These are phyloP conservation scores for Noctilio leporinus DNA, from an alignment of 2,113 vertebrate species.

Conservation along the genomic window DNA sequence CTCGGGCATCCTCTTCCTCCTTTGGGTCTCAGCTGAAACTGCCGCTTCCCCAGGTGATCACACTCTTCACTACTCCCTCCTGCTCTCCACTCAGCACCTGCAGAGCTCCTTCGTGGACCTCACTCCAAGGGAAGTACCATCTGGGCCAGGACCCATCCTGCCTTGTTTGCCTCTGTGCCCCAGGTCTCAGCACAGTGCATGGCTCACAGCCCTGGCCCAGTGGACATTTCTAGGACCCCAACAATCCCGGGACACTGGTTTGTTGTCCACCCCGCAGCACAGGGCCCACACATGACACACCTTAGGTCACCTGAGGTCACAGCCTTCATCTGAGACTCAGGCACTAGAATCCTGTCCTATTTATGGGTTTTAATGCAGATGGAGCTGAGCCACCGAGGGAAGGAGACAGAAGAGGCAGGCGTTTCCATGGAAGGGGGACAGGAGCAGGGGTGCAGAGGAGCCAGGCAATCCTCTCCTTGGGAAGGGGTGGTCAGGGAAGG, in stretches of 20 bases:
- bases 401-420: background rate
- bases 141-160: background rate
- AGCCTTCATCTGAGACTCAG: background rate
- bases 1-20: fast-evolving
- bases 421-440: background rate
- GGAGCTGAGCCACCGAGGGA: background rate
- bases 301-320: background rate
- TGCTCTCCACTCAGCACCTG: background rate
- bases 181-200: background rate
- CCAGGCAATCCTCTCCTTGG: background rate
- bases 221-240: background rate
- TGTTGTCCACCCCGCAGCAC: fast-evolving
- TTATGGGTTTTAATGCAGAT: background rate
- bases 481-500: background rate
- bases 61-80: background rate
- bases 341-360: background rate
- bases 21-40: background rate
- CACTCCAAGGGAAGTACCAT: background rate
- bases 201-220: background rate
- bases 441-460: too few species aligned
- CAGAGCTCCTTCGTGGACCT: background rate
- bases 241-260: background rate
- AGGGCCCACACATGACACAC: background rate
- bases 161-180: background rate
- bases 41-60: too few species aligned